These are phyloP conservation scores for Ochlodes sylvanus DNA, from an alignment of 2,888 invertebrate genomes.

Conservation along the genomic window DNA sequence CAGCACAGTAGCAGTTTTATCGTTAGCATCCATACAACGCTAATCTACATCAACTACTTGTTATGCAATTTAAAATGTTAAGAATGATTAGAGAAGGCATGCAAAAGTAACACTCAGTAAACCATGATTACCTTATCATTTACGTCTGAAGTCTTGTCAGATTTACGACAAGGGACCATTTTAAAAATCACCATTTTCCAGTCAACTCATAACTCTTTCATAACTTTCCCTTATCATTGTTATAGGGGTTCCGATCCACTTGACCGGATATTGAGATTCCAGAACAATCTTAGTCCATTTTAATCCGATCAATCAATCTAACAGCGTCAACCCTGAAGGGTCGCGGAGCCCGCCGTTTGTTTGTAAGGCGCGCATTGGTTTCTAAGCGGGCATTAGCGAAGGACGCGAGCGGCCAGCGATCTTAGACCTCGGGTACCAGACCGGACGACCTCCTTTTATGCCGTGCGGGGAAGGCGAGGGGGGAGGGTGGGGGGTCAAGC, in stretches of 20 bases:
- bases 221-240: background rate
- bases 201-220: slow-evolving; percentile 2
- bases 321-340: slow-evolving; percentile 51
- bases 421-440: slow-evolving; percentile 52
- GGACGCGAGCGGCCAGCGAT: slow-evolving; percentile 65
- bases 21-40: no score
- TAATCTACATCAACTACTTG: no score
- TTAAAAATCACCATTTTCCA: background rate
- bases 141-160: no score
- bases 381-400: slow-evolving; percentile 79
- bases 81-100: no score
- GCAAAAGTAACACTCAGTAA: no score
- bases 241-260: background rate
- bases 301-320: slow-evolving; percentile 68
- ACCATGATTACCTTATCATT: no score
- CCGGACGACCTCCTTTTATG: slow-evolving; percentile 22
- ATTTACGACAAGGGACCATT: background rate
- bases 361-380: slow-evolving; percentile 67
- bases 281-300: slow-evolving; percentile 38
- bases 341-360: slow-evolving; percentile 55
- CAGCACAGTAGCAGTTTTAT: no score
- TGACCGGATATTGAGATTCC: slow-evolving; percentile 40
- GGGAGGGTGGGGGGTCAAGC: slow-evolving; percentile 52
- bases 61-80: no score
- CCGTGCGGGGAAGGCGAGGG: slow-evolving; percentile 30